Evolutionary conservation across 1,140 invertebrate species (phyloP), one percentile per base, ranked within the genome.

Genomic region (Trichonephila clavipes): DNA sequence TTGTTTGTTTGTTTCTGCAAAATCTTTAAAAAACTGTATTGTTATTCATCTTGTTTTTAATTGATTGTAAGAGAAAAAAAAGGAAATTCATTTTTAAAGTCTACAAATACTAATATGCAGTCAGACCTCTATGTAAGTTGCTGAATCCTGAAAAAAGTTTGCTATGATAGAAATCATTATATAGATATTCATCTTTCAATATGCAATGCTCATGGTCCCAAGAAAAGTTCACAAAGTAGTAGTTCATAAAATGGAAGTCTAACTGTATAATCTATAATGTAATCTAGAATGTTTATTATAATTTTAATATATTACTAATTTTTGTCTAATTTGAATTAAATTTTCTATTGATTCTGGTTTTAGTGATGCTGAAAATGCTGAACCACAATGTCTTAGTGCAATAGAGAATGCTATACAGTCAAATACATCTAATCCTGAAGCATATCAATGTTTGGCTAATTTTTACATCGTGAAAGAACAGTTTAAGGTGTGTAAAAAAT

Each of bases 341-440:
- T n/a, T 19, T 51, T 51, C 5, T 12, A 51, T 28, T 69, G 12
- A 51, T 85, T 62, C 92, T 7, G 91, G 62, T 95, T 95, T 21
- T 94, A 96, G 96, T 95, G 95, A 95, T 95, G 96, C 95, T 86
- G 96, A 95, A 83, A 95, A 95, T 91, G 96, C 96, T 12, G 96
- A 96, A 94, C 94, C 95, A 18, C 95, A 95, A 61, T 96, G 96
- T 95, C 95, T 95, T 94, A 92, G 94, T 14, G 94, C 94, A 88
- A 95, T 96, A 51, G 95, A 96, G 18, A 95, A 95, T 94, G 95
- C 96, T 2, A 95, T 96, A 62, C 94, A 94, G 62, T 85, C 94
- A 40, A 96, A 96, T 62, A 44, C 93, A 12, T 94, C 95, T 21
- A 96, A 96, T 94, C 95, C 96, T 14, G 96, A 96, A 94, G 95